Percentiles rank a stretch among this genome's conserved stretches.
Evolutionary conservation across 2,797 vertebrate genomes (phyloP).

Genomic region (Serranus cabrilla): DNA sequence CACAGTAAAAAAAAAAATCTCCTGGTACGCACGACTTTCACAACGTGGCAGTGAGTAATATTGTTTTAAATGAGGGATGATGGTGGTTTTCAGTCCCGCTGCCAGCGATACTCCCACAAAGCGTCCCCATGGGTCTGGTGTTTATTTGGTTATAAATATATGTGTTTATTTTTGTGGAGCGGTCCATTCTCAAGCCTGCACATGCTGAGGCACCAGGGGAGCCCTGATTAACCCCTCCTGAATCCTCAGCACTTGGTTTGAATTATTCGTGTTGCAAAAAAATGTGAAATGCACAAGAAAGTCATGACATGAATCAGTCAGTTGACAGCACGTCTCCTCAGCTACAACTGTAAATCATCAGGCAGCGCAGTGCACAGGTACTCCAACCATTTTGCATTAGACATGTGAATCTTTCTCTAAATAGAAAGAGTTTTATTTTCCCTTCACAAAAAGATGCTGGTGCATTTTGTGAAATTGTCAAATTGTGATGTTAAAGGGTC

Average conservation of each 20-base stretch:
- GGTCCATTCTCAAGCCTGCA: conserved; percentile 41
- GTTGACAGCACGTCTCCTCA: conserved; percentile 26
- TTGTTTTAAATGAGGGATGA: conserved; percentile 67
- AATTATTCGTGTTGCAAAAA: conserved; percentile 40
- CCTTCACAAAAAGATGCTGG: neutral
- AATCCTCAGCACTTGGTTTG: conserved; percentile 34
- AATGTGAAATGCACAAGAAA: conserved; percentile 26
- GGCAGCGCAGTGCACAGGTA: neutral
- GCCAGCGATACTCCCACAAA: conserved; percentile 62
- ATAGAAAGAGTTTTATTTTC: neutral
- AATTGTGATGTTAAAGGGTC: neutral
- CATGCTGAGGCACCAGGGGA: conserved; percentile 6
- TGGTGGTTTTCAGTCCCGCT: conserved; percentile 61
- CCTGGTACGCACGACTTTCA: conserved; percentile 22
- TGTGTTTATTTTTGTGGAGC: conserved; percentile 63
- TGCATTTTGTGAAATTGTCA: neutral
- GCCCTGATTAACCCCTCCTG: conserved; percentile 44
- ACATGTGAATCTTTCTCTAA: neutral
- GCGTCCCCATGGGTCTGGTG: conserved; percentile 46
- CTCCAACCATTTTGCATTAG: neutral
- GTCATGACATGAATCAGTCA: conserved; percentile 35
- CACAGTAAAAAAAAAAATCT: conserved; percentile 40
- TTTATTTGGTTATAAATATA: conserved; percentile 72
- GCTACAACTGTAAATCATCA: conserved; percentile 29
- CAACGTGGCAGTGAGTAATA: conserved; percentile 58